Evolutionary conservation across 2,888 invertebrate genomes (phyloP), one percentile per base, ranked within the genome.

Genomic region (Leptarthrus brevirostris): DNA sequence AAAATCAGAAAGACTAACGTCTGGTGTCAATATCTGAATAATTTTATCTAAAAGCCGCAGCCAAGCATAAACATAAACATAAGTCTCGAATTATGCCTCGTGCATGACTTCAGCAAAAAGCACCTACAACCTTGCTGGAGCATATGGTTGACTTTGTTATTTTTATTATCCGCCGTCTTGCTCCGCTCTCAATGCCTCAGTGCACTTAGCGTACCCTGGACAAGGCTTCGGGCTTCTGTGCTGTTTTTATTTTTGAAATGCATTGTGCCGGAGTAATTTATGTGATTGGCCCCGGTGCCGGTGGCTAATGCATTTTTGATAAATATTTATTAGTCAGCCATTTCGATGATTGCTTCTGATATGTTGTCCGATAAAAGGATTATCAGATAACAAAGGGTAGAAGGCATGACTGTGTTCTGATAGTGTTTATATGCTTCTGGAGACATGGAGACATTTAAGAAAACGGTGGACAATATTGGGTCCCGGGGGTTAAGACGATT

Each of bases 271-370:
- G 12, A 12, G 61, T 40, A 40, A 40, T 61, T 36, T 61, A 61
- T 40, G 61, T 61, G 61, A 61, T 61, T 61, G 61, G 20, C 5
- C 22, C 34, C 36, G 26, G 26, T 36, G 36, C 34, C 36, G 71
- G 71, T 30, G 71, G 71, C 71, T 71, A 71, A 71, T 71, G 71
- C 36, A 71, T 16, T 71, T 71, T 53, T 71, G 53, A 53, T 71
- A 71, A 71, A 71, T 71, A 71, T 71, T 71, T 71, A 71, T 71
- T 71, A 71, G 54, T 24, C 54, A n/a, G 20, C 71, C 71, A 71
- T 53, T 71, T 53, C 71, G 36, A 71, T 71, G 71, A 71, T 71
- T 71, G 54, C 71, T 14, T 30, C 53, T 52, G 52, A 71, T 71
- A 54, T 66, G 66, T 20, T 66, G 66, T 12, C 47, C 66, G 66